A percentile compares a stretch with the other conserved stretches of the same genome.
These are phyloP conservation scores for Plodia interpunctella DNA, from an alignment of 1,140 invertebrate genomes.

Conservation along the genomic window DNA sequence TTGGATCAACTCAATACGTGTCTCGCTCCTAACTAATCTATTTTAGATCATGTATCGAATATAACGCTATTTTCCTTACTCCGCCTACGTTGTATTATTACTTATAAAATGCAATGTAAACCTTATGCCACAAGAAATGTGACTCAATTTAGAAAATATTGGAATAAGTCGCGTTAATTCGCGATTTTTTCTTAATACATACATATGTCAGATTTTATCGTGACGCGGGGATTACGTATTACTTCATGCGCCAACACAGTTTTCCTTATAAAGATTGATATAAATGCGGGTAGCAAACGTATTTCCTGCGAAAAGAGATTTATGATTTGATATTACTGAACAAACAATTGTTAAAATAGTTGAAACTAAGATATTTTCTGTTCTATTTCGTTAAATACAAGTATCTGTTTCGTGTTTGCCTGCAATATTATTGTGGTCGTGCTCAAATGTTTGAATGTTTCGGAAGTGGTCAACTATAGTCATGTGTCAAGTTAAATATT, in stretches of 20 bases:
- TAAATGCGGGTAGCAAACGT: constrained; percentile 12
- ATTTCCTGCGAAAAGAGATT: too few species aligned
- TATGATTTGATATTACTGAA: too few species aligned
- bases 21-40: background rate
- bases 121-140: background rate
- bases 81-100: background rate
- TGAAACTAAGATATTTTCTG: too few species aligned
- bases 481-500: constrained; percentile 4
- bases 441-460: background rate
- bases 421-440: background rate
- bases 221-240: constrained; percentile 16
- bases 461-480: background rate
- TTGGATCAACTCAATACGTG: background rate
- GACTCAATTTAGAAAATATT: background rate
- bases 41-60: background rate
- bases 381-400: background rate
- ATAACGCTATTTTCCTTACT: background rate
- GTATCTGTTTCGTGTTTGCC: background rate
- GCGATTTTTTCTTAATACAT: constrained; percentile 3
- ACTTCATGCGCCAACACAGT: constrained; percentile 22
- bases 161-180: background rate
- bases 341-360: too few species aligned
- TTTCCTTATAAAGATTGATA: constrained; percentile 21
- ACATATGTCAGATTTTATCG: constrained; percentile 21
- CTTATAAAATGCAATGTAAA: background rate